Base-by-base conservation (phyloP, 2,797 vertebrate species). In the Acipenser ruthenus region DNA sequence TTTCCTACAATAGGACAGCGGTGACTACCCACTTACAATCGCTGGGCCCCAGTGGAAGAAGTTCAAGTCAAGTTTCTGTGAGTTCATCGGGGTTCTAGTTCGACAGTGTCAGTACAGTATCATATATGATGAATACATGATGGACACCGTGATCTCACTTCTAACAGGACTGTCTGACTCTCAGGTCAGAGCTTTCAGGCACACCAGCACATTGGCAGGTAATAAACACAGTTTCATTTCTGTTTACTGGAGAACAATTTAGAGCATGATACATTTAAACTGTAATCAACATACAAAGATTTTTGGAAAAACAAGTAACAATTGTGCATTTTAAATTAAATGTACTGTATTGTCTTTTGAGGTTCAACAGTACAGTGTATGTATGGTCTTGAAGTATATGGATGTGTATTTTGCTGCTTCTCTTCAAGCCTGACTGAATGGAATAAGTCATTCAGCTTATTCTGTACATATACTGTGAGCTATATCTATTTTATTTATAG, bases 81-180 rank as follows among this genome's bases (percentile, higher is more conserved):
- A 99, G 91, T 99, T 99, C 83, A 99, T 99, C 80, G 87, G 92
- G 0, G 96, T 98, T 10, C 89, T 99, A 56, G 95, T 99, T 71
- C 93, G 97, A 70, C 97, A 99, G 69, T 99, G 97, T 87, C 97
- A 99, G 64, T 99, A 99, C 81, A 99, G 97, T 86, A 98, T 99
- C 88, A 99, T 99, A 88, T 99, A 99, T 80, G 97, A 99, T 80
- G 97, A 99, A 59, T 99, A 99, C 81, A 99, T 99, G 95, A 99
- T 99, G 97, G 97, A 99, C 76, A 99, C 96, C 1, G 91, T 99
- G 74, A 99, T 99, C 85, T 99, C 97, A 60, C 93, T 99, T 74
- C 95, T 99, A 63, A 99, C 97, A 51, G 97, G 97, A 80, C 88
- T 99, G 63, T 98, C 96, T 7, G 97, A 99, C 83, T 99, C 97